These are phyloP conservation scores for Toxonevra muliebris DNA, from an alignment of 2,888 invertebrate genomes.

Conservation along the genomic window DNA sequence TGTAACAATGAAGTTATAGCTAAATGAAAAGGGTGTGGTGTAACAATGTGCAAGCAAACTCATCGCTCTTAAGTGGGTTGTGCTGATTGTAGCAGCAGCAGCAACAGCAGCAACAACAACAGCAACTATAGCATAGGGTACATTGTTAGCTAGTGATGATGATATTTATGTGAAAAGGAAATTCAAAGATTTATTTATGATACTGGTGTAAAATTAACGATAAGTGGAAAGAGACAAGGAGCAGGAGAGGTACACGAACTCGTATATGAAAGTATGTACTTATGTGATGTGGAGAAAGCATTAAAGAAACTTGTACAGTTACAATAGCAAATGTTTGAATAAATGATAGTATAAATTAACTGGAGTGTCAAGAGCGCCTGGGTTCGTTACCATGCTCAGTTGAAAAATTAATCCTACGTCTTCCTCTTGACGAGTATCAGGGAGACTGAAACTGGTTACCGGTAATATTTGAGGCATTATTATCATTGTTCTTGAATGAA, in stretches of 20 bases:
- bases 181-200: slow-evolving; percentile 35
- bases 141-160: slow-evolving; percentile 3
- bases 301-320: background rate
- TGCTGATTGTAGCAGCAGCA: background rate
- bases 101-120: background rate
- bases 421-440: too few species aligned
- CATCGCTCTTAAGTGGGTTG: background rate
- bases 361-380: background rate
- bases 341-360: background rate
- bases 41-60: background rate
- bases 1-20: slow-evolving; percentile 3
- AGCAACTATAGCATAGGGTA: background rate
- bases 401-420: too few species aligned
- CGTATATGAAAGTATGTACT: slow-evolving; percentile 13
- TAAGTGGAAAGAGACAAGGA: background rate
- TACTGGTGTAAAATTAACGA: slow-evolving; percentile 16
- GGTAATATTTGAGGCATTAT: too few species aligned
- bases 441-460: too few species aligned
- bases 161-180: slow-evolving; percentile 36
- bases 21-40: slow-evolving; percentile 1
- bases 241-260: slow-evolving; percentile 16
- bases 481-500: too few species aligned
- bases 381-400: too few species aligned
- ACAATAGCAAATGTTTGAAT: background rate
- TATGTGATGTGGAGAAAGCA: background rate